Conservation (phyloP, 2,113 vertebrate genomes). For the Sphaerodactylus townsendi region DNA sequence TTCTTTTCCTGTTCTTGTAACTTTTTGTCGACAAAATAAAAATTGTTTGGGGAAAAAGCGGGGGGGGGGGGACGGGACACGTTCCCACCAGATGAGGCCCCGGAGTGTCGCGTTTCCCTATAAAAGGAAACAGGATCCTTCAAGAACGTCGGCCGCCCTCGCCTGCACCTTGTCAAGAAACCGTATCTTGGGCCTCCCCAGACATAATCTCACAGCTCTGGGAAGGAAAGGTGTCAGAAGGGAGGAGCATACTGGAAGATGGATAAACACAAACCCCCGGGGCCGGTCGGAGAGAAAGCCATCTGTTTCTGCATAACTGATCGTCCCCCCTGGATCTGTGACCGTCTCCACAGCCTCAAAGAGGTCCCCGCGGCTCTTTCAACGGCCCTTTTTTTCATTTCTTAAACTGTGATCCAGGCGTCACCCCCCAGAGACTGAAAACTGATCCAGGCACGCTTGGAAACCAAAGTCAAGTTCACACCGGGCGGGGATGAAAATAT, state of each 20-base stretch:
- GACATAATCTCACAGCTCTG: background rate
- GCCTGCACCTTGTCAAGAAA: background rate
- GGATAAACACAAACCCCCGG: background rate
- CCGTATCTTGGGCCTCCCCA: background rate
- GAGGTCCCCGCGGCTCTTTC: background rate
- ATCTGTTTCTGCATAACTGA: background rate
- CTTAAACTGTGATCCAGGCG: background rate
- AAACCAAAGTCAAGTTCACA: background rate
- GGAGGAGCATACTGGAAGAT: background rate
- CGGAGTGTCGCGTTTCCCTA: background rate
- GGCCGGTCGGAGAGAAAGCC: background rate
- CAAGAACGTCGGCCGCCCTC: background rate
- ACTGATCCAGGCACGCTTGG: background rate
- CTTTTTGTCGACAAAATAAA: too few species aligned
- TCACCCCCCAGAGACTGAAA: background rate
- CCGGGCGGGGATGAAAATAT: background rate
- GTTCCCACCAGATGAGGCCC: background rate
- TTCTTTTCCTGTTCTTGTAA: too few species aligned
- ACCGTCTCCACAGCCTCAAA: background rate
- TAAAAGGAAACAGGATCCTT: constrained; percentile 10
- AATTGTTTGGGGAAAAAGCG: too few species aligned
- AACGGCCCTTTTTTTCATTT: background rate
- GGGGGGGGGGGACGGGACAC: too few species aligned
- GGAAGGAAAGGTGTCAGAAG: too few species aligned
- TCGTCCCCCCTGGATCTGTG: background rate